Evolutionary conservation across 2,113 vertebrate genomes (phyloP).

Genomic region (Malurus elegans): DNA sequence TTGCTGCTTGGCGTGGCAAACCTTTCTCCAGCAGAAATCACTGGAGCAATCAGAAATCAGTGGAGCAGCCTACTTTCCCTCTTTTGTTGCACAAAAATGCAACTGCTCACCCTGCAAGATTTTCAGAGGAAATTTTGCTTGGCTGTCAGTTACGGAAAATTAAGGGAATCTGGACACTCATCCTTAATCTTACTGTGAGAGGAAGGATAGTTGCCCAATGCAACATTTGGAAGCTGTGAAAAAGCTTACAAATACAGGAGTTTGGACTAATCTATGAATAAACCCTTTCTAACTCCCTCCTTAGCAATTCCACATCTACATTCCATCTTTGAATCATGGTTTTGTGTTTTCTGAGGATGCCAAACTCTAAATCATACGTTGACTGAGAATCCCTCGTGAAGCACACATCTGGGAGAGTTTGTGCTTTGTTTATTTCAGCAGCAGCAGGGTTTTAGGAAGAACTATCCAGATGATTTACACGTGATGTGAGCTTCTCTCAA

Average conservation of each 20-base stretch:
- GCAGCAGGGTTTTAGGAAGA: not conserved
- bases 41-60: not conserved
- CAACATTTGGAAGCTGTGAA: not conserved
- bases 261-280: not conserved
- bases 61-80: not conserved
- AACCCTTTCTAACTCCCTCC: not conserved
- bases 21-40: not conserved
- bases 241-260: not conserved
- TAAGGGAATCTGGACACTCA: not conserved
- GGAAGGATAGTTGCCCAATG: not conserved
- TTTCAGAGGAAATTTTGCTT: not conserved
- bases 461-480: not conserved
- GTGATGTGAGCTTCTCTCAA: not conserved
- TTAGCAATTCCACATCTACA: not conserved
- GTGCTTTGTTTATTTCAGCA: constrained; percentile 33
- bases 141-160: not conserved
- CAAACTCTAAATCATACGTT: not conserved
- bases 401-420: constrained; percentile 22
- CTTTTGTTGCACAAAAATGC: not conserved
- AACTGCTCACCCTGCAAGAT: not conserved
- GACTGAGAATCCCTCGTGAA: not conserved
- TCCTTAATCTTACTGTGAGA: not conserved
- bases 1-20: not conserved
- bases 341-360: constrained; percentile 11
- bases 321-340: not conserved